These are phyloP conservation scores for Agrotis puta DNA, from an alignment of 2,888 invertebrate species.

Conservation along the genomic window DNA sequence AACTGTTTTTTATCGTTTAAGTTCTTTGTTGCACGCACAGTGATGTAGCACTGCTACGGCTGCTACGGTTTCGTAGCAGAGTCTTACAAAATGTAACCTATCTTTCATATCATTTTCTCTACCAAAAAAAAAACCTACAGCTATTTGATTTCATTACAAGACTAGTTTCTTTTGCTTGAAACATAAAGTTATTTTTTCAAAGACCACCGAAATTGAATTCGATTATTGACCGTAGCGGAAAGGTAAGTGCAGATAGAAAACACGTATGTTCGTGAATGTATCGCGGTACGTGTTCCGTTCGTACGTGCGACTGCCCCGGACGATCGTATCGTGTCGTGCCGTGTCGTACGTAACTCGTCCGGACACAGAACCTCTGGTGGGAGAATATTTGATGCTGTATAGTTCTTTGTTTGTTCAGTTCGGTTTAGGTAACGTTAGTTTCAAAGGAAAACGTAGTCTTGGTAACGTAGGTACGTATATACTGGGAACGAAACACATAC, in stretches of 20 bases:
- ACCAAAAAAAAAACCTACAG: neutral
- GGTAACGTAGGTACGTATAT: neutral
- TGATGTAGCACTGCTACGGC: constrained; percentile 2
- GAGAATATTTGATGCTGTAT: constrained; percentile 49
- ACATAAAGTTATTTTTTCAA: neutral
- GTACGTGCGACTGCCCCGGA: constrained; percentile 29
- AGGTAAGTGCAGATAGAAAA: constrained; percentile 29
- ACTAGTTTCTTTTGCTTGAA: neutral
- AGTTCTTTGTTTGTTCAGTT: constrained; percentile 27
- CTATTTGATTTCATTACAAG: neutral
- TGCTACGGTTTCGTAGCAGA: constrained; percentile 19
- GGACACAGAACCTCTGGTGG: constrained; percentile 30
- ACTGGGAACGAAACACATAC: too few relatives aligned
- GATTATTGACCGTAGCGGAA: constrained; percentile 14
- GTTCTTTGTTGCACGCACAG: neutral
- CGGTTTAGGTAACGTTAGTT: constrained; percentile 12
- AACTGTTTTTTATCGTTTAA: too few relatives aligned
- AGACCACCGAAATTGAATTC: constrained; percentile 9
- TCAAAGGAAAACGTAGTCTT: neutral
- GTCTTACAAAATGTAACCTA: neutral
- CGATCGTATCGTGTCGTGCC: constrained; percentile 20
- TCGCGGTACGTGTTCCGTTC: constrained; percentile 15
- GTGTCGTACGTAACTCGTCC: constrained; percentile 30
- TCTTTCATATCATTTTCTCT: neutral
- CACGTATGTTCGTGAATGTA: constrained; percentile 35